Percentiles rank a stretch among this genome's conserved stretches.
Evolutionary conservation across 2,113 vertebrate species (phyloP).

Genomic region (Emydocephalus ijimae): DNA sequence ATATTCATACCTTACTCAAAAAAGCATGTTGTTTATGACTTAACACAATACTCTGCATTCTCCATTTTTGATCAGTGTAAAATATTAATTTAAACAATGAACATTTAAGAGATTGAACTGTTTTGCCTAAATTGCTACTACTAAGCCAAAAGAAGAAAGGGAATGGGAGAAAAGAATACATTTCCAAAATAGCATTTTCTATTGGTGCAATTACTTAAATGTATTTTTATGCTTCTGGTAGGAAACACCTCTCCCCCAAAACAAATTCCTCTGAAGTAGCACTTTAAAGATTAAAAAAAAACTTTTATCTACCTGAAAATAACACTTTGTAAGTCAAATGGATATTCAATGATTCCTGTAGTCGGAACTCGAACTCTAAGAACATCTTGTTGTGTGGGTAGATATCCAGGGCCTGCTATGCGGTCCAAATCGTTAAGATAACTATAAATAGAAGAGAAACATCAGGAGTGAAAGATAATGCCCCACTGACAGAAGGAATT

Average conservation of each 20-base stretch:
- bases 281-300: neutral
- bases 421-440: conserved; percentile 84
- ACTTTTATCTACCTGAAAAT: conserved; percentile 87
- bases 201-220: neutral
- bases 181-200: neutral
- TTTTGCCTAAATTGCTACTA: neutral
- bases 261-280: neutral
- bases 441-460: conserved; percentile 69
- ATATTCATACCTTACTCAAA: neutral
- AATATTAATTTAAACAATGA: neutral
- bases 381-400: conserved; percentile 82
- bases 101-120: neutral
- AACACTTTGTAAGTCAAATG: conserved; percentile 93
- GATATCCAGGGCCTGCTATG: conserved; percentile 75
- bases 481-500: conserved; percentile 41
- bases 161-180: no score
- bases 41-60: neutral
- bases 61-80: neutral
- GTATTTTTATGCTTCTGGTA: neutral
- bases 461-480: conserved; percentile 61
- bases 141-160: neutral
- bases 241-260: neutral
- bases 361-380: conserved; percentile 83
- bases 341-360: conserved; percentile 86
- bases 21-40: neutral